Evolutionary conservation across 2,797 vertebrate species (phyloP).

Genomic region (Moxostoma hubbsi): DNA sequence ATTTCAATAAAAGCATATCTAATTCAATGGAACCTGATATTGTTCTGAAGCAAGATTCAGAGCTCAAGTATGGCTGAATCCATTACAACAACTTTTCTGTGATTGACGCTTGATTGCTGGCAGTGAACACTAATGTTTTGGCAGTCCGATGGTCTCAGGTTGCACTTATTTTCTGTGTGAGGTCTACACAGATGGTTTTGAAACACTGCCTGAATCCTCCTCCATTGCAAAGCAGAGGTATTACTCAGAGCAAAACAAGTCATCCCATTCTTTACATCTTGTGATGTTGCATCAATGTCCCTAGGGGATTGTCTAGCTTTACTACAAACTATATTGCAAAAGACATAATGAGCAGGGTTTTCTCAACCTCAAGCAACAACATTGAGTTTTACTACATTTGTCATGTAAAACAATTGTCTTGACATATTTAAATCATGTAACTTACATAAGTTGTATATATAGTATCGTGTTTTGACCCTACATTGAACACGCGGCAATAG

Average conservation of each 20-base stretch:
- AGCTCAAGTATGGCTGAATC: conserved; percentile 25
- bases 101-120: conserved; percentile 47
- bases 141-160: conserved; percentile 48
- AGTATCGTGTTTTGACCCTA: background rate
- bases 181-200: conserved; percentile 52
- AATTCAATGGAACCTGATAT: background rate
- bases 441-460: background rate
- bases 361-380: background rate
- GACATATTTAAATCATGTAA: background rate
- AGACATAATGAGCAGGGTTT: conserved; percentile 23
- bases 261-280: conserved; percentile 34
- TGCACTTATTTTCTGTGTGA: conserved; percentile 56
- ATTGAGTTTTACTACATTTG: conserved; percentile 1
- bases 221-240: background rate
- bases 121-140: conserved; percentile 49
- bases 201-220: conserved; percentile 46
- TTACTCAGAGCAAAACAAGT: conserved; percentile 1
- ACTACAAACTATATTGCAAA: conserved; percentile 31
- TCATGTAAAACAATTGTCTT: conserved; percentile 27
- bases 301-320: conserved; percentile 35
- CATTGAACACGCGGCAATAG: too few relatives aligned
- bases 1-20: background rate
- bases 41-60: background rate
- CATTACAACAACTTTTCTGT: conserved; percentile 53
- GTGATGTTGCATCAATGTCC: conserved; percentile 39